Evolutionary conservation across 2,888 invertebrate species (phyloP), one percentile per base, ranked within the genome.

Genomic region (Conistra vaccinii): DNA sequence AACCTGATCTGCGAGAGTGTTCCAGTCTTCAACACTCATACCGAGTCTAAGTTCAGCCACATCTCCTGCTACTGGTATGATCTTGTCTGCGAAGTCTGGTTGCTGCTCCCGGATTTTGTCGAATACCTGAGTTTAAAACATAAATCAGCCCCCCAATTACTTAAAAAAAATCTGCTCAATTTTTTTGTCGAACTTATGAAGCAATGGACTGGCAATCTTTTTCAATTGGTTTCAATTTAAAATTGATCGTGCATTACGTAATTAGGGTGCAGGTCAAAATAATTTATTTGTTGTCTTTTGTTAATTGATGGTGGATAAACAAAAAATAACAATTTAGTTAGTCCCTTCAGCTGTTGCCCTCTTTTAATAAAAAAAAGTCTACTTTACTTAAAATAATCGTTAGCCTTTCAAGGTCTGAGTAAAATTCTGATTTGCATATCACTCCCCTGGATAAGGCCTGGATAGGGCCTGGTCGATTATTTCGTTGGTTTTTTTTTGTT

Each of bases 1-100:
- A 17, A 73, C 73, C 73, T 73, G 26, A 12, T 73, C 53, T 9
- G 73, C 5, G 20, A 73, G 29, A 32, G 23, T 73, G 20, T 61
- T 42, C 73, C 73, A 73, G 42, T 73, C 74, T 26, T 73, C 1
- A 23, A 55, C 61, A 5, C 42, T 53, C 4, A 73, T 10, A 2
- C 73, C 73, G 2, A 73, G 73, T 26, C n/a, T 73, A 2, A 73
- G 61, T 26, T 62, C 53, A 42, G 12, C 53, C 0, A 74, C 35
- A 42, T 73, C 73, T 20, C 73, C 73, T 17, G n/a, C 9, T 51
- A 73, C n/a, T 12, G 58, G 17, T 35, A 39, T 10, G 10, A 73
- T 73, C n/a, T n/a, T n/a, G n/a, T n/a, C n/a, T n/a, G n/a, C n/a
- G n/a, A n/a, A n/a, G n/a, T n/a, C n/a, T n/a, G 58, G 58, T 14